Percentiles rank a stretch among this genome's conserved stretches.
Conservation (phyloP, 2,797 vertebrate genomes). For the Ficedula albicollis region DNA sequence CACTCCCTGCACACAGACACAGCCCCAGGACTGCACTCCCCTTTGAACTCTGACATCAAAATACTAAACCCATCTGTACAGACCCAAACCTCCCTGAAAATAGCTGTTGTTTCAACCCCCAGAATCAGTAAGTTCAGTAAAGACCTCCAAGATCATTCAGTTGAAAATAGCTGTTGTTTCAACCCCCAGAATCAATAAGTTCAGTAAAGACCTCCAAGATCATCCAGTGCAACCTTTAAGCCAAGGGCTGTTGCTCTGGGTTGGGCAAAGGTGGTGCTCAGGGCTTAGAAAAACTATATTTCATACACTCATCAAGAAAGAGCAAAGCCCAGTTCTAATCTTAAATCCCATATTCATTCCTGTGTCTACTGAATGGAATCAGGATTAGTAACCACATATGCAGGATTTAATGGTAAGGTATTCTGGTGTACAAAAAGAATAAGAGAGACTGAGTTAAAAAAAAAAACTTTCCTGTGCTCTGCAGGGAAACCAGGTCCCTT, state of each 20-base stretch:
- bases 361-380: background rate
- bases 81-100: background rate
- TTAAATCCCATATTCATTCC: background rate
- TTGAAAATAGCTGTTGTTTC: accelerated
- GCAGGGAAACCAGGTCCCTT: background rate
- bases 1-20: background rate
- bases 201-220: background rate
- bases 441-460: background rate
- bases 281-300: background rate
- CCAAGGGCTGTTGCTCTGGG: too few relatives aligned
- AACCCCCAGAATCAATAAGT: too few relatives aligned
- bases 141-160: background rate
- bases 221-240: background rate
- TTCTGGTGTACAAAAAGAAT: background rate
- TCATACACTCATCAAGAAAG: accelerated
- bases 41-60: background rate
- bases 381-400: background rate
- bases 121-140: background rate
- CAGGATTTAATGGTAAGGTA: background rate
- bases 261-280: background rate
- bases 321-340: background rate
- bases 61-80: background rate
- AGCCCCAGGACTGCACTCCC: background rate
- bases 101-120: background rate
- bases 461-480: background rate